phyloP scores from a whole-genome alignment of 2,113 vertebrate genomes.

The Bombycilla garrulus region DNA sequence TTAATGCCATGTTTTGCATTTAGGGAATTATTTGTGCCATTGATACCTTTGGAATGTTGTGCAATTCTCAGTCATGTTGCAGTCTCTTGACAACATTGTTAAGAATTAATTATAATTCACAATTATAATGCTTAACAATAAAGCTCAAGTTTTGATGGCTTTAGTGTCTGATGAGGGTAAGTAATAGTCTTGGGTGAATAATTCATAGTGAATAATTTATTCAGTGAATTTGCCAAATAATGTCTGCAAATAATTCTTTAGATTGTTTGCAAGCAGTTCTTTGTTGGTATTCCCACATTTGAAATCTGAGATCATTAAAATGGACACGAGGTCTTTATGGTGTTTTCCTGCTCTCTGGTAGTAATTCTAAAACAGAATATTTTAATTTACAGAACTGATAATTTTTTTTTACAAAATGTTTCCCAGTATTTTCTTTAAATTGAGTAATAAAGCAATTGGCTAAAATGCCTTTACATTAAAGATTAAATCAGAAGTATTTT shows the following conservation, averaged over 20 bases:
- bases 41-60: constrained; percentile 49
- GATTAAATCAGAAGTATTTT: not conserved
- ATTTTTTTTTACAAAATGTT: not conserved
- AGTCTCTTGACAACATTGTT: constrained; percentile 59
- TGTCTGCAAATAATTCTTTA: constrained; percentile 46
- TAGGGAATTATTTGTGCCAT: constrained; percentile 50
- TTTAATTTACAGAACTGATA: not conserved
- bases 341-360: not conserved
- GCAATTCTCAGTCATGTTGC: constrained; percentile 9
- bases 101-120: constrained; percentile 68
- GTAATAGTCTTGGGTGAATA: constrained; percentile 50
- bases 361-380: not conserved
- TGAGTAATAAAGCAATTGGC: not conserved
- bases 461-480: not conserved
- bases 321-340: not conserved
- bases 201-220: constrained; percentile 47
- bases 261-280: constrained; percentile 45
- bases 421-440: not conserved
- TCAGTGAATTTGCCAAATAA: constrained; percentile 55
- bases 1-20: constrained; percentile 22
- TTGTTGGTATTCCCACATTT: not conserved
- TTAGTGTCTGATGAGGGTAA: constrained; percentile 47
- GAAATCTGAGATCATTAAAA: constrained; percentile 4
- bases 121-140: constrained; percentile 60
- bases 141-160: constrained; percentile 44